Base-by-base conservation (phyloP, 2,113 vertebrate genomes). In the Orientallactaga bullata region DNA sequence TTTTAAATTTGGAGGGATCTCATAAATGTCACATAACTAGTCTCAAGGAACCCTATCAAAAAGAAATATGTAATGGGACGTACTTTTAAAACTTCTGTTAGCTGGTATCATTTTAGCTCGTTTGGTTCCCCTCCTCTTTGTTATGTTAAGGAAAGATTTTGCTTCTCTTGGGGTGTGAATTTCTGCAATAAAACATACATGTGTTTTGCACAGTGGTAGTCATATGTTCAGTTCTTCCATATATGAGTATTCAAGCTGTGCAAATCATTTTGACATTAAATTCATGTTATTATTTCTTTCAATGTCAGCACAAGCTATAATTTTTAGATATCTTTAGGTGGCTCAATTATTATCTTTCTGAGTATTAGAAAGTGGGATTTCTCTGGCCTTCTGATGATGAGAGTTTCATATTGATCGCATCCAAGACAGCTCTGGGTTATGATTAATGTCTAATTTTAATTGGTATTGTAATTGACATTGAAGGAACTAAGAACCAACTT, bases 221-320 rank as follows among this genome's bases (percentile, higher is more conserved):
- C 55, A 55, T 55, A 55, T 55, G 12, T 16, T 55, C 10, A 16
- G 55, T 55, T 55, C 55, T 37, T 94, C 35, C 82, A 12, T 32
- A 82, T 90, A 26, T 24, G 72, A 23, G 39, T 60, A 81, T 30
- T 96, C 81, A 95, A 85, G 66, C 47, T 69, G 7, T 87, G 35
- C 15, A 63, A 55, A 24, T 92, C 23, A 66, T 55, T 93, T 92
- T 84, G 17, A 15, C 35, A 93, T 78, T 42, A 86, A 47, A 61
- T 72, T 42, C 55, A 77, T 58, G 58, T 61, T 91, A 86, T 84
- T 39, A 71, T 90, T 85, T 89, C 23, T 79, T 83, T 61, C 80
- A 96, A 91, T 85, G n/a, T 95, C 84, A 95, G 71, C 39, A 71
- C 3, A 35, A 82, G 17, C 61, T 89, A 32, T 26, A 55, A 86